Evolutionary conservation across 2,797 vertebrate species (phyloP).

Genomic region (Sylvia borin): DNA sequence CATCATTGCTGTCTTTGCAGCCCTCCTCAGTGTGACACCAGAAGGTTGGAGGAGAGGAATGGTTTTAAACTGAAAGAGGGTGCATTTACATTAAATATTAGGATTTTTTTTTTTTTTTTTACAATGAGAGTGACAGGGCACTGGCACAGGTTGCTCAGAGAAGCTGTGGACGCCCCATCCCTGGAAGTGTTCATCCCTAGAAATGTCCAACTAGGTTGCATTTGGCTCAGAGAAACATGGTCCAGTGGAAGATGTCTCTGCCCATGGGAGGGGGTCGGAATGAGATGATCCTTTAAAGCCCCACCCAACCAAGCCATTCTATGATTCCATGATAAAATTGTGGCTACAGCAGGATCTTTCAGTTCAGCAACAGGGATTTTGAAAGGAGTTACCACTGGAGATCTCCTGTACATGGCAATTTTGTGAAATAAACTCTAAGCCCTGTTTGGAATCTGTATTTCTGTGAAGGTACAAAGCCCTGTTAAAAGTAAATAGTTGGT

Average conservation of each 20-base stretch:
- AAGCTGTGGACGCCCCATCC: neutral
- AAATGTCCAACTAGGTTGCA: neutral
- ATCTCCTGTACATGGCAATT: neutral
- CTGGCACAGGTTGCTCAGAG: neutral
- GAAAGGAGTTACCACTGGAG: neutral
- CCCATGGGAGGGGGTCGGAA: neutral
- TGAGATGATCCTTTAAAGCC: neutral
- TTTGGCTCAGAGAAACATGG: neutral
- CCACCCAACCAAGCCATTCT: neutral
- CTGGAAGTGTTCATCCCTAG: neutral
- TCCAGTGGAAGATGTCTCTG: neutral
- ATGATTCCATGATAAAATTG: neutral
- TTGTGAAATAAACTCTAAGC: neutral
- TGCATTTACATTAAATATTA: neutral
- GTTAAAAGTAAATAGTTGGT: neutral
- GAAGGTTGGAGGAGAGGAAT: neutral
- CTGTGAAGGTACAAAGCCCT: neutral
- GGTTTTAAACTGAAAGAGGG: neutral
- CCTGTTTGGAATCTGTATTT: neutral
- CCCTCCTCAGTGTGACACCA: neutral
- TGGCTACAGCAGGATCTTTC: neutral
- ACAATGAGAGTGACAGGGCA: rapidly evolving
- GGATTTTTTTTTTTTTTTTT: neutral
- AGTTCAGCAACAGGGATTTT: neutral
- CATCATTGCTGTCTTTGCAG: neutral